phyloP scores from a whole-genome alignment of 2,797 vertebrate species.

The Myotis daubentonii region DNA sequence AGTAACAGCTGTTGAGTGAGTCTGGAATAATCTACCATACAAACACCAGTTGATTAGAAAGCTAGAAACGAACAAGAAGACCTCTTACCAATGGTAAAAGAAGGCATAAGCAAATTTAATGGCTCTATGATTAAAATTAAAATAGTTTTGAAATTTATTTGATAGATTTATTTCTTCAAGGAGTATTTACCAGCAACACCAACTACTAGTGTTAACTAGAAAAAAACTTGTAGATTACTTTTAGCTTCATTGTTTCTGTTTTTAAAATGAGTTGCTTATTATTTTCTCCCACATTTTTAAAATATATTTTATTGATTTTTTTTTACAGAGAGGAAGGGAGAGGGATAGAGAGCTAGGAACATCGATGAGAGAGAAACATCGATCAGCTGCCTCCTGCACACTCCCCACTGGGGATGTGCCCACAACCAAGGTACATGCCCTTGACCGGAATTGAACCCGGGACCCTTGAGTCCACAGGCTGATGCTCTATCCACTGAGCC shows the following conservation, averaged over 20 bases:
- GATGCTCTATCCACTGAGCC: no score
- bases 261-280: background rate
- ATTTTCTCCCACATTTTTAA: constrained; percentile 14
- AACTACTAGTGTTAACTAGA: constrained; percentile 50
- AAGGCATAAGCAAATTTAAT: background rate
- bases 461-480: no score
- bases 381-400: no score
- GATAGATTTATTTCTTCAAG: constrained; percentile 25
- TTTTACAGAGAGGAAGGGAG: no score
- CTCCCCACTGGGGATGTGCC: no score
- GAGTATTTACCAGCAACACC: constrained; percentile 30
- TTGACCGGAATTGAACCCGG: no score
- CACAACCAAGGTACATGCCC: no score
- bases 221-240: constrained; percentile 43
- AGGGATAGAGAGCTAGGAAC: no score
- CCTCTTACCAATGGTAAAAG: constrained; percentile 12
- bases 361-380: no score
- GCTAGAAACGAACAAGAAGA: constrained; percentile 51
- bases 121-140: constrained; percentile 4
- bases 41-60: constrained; percentile 72
- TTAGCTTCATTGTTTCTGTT: constrained; percentile 35
- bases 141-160: constrained; percentile 28
- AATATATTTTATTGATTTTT: no score
- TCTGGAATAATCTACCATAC: constrained; percentile 62
- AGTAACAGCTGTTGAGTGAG: constrained; percentile 79